Percentiles rank a stretch among this genome's conserved stretches.
Conservation (phyloP, 2,888 invertebrate species). For the Emmelina monodactyla region DNA sequence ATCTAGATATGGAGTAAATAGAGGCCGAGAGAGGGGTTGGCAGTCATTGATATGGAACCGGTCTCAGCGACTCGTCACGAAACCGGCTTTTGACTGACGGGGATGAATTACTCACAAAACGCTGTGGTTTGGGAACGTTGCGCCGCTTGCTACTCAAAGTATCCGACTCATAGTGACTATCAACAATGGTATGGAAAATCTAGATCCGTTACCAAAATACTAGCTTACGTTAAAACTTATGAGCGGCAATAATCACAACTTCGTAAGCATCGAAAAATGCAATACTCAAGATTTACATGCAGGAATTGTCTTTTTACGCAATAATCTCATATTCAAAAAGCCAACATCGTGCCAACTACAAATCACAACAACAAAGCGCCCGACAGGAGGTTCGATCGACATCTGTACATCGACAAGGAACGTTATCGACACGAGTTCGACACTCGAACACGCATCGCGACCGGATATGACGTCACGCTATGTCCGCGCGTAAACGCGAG, state of each 20-base stretch:
- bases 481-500: constrained; percentile 50
- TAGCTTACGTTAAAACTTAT: too few relatives aligned
- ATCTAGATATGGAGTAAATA: constrained; percentile 33
- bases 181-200: too few relatives aligned
- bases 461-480: constrained; percentile 57
- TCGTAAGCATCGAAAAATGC: too few relatives aligned
- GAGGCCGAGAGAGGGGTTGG: constrained; percentile 40
- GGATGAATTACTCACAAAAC: constrained; percentile 52
- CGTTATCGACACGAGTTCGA: constrained; percentile 8
- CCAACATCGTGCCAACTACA: constrained; percentile 28
- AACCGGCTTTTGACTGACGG: constrained; percentile 50
- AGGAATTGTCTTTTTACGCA: too few relatives aligned
- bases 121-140: constrained; percentile 13
- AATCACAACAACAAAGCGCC: constrained; percentile 54
- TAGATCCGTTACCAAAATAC: too few relatives aligned
- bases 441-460: constrained; percentile 25
- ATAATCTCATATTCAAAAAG: constrained; percentile 46
- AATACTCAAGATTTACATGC: too few relatives aligned
- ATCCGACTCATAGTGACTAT: too few relatives aligned
- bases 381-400: constrained; percentile 57
- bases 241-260: too few relatives aligned
- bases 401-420: constrained; percentile 42
- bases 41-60: constrained; percentile 62
- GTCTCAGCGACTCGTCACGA: constrained; percentile 31
- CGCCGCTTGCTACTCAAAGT: too few relatives aligned